Base-by-base conservation (phyloP, 2,113 vertebrate genomes). In the Carassius carassius region DNA sequence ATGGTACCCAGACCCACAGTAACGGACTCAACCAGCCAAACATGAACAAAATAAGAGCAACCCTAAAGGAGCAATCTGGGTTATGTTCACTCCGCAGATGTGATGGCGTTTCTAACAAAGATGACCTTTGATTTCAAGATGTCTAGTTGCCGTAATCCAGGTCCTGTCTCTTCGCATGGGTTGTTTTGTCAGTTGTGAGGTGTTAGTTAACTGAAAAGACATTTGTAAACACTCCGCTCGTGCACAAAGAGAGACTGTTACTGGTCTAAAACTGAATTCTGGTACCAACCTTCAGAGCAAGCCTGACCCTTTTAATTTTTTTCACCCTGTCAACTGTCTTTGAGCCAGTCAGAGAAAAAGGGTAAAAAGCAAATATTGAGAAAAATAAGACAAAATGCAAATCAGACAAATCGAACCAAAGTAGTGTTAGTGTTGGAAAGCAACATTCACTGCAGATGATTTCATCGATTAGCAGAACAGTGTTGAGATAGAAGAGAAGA, bases 251-350 rank as follows among this genome's bases (percentile, higher is more conserved):
- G 93, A 94, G 90, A 94, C 91, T 90, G 91, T 89, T 74, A 93
- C 92, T 90, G 93, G 92, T 92, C 93, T 93, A 91, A 91, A 94
- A 21, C 95, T 92, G 90, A 94, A 95, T 93, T 96, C 93, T 95
- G 95, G 98, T 99, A 99, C 98, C 97, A 98, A 99, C 98, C 98
- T 99, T 99, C 87, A 99, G 94, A 89, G 98, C 98, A 98, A 99
- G 97, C 98, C 97, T 99, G 96, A 99, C 96, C 96, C 98, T 97
- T 96, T 97, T 99, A 95, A 99, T 97, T 97, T 99, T 99, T 99
- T 99, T 99, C 97, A 99, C 96, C 96, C 97, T 98, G 97, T 98
- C 97, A 97, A 98, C 94, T 97, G 98, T 98, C 98, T 99, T 98
- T 99, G 96, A 94, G 95, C 93, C 92, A 93, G 78, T 91, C 91